Evolutionary conservation across 2,113 vertebrate genomes (phyloP).

Genomic region (Lamprologus speciosus): DNA sequence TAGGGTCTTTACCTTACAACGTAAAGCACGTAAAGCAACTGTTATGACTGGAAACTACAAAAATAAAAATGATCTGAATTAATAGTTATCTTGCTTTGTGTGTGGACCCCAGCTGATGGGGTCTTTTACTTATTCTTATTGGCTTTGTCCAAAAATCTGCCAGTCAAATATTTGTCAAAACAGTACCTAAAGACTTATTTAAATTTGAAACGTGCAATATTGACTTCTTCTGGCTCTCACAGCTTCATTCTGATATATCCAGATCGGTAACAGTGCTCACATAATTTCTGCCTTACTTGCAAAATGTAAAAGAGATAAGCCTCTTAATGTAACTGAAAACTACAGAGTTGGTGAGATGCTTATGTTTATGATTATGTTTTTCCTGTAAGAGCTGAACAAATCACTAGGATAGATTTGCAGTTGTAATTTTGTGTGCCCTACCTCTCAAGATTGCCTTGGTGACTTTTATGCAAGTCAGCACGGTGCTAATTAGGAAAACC

Average conservation of each 20-base stretch:
- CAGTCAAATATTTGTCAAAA: not conserved
- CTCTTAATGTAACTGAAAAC: not conserved
- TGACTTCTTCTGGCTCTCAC: not conserved
- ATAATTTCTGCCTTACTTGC: not conserved
- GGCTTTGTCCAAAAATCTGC: not conserved
- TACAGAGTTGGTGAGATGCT: not conserved
- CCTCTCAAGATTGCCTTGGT: not conserved
- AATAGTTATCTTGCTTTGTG: not conserved
- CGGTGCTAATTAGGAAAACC: not conserved
- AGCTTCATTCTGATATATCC: not conserved
- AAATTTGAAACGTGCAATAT: not conserved
- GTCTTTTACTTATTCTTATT: not conserved
- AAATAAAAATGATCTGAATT: not conserved
- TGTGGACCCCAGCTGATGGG: not conserved
- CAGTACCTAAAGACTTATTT: not conserved
- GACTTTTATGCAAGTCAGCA: not conserved
- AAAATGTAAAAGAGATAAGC: not conserved
- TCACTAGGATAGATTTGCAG: not conserved
- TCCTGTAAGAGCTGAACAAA: not conserved
- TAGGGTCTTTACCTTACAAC: not conserved
- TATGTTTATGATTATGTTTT: not conserved
- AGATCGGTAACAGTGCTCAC: not conserved
- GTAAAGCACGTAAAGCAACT: not conserved
- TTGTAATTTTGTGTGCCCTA: not conserved
- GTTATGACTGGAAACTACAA: not conserved